A percentile compares a stretch with the other conserved stretches of the same genome.
phyloP scores from a whole-genome alignment of 2,113 vertebrate genomes.

The Anarrhichthys ocellatus region DNA sequence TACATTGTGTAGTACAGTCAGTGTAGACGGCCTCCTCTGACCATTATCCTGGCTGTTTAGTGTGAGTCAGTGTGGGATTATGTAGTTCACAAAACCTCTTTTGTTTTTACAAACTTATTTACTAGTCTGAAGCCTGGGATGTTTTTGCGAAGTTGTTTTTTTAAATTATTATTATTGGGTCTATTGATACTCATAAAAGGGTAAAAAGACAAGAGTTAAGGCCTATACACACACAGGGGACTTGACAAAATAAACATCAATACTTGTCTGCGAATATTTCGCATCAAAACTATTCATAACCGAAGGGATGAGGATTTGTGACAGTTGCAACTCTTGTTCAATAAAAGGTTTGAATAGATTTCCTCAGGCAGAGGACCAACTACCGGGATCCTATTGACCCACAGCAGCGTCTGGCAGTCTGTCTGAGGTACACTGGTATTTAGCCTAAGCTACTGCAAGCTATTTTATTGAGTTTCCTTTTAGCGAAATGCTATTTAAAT shows the following conservation, averaged over 20 bases:
- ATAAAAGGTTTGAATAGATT: not conserved
- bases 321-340: not conserved
- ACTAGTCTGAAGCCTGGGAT: too few species aligned
- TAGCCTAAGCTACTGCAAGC: too few species aligned
- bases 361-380: not conserved
- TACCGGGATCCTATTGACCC: not conserved
- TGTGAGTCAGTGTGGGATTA: too few species aligned
- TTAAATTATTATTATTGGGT: too few species aligned
- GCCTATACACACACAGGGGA: not conserved
- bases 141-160: too few species aligned
- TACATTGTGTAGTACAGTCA: too few species aligned
- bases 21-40: too few species aligned
- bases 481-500: not conserved
- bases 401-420: not conserved
- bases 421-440: not conserved
- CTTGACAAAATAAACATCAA: not conserved
- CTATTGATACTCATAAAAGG: too few species aligned
- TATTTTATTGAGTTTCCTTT: not conserved
- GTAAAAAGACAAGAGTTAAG: not conserved
- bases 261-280: not conserved
- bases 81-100: too few species aligned
- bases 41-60: too few species aligned
- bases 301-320: not conserved
- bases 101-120: too few species aligned
- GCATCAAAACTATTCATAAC: not conserved